phyloP scores from a whole-genome alignment of 1,140 invertebrate genomes.

The Lucilia sericata region DNA sequence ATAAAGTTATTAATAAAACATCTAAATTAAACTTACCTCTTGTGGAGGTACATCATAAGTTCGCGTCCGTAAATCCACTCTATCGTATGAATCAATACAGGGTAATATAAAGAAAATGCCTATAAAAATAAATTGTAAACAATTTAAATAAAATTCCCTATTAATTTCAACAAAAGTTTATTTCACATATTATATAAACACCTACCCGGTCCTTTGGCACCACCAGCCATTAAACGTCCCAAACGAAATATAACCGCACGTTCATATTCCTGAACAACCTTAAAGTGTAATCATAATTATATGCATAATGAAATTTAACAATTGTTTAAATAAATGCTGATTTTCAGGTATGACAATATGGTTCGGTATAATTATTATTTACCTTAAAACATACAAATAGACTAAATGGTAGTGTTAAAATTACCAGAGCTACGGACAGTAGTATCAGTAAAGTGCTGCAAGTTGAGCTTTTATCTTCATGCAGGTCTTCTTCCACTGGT shows the following conservation, averaged over 20 bases:
- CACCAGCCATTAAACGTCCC: constrained; percentile 85
- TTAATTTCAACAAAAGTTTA: too few relatives aligned
- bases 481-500: constrained; percentile 73
- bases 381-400: constrained; percentile 95
- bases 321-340: not conserved
- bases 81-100: constrained; percentile 92
- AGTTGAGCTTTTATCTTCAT: constrained; percentile 79
- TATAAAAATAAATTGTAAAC: constrained; percentile 59
- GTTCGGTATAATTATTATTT: not conserved
- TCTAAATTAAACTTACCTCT: constrained; percentile 75
- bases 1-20: not conserved
- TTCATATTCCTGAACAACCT: constrained; percentile 95
- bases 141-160: not conserved
- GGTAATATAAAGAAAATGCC: constrained; percentile 95
- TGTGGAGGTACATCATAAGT: constrained; percentile 96
- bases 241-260: constrained; percentile 91
- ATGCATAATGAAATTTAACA: not conserved
- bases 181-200: too few relatives aligned
- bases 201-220: constrained; percentile 89
- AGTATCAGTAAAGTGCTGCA: constrained; percentile 89
- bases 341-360: not conserved
- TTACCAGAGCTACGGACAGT: constrained; percentile 87
- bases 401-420: constrained; percentile 93
- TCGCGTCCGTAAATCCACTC: constrained; percentile 89
- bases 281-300: constrained; percentile 33